Base-by-base conservation (phyloP, 2,113 vertebrate genomes). In the Anoura caudifer region DNA sequence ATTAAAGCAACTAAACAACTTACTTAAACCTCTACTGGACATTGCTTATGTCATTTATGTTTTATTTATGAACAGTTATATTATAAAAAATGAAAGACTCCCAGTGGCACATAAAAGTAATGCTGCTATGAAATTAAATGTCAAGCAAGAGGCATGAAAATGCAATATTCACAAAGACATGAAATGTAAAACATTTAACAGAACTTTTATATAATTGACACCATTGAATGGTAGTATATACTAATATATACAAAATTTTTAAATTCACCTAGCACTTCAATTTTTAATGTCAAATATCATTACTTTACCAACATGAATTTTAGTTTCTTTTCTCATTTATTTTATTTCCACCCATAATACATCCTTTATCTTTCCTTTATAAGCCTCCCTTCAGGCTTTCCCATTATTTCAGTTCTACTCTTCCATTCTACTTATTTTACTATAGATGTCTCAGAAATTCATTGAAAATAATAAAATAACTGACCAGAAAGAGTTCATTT, bases 11-110 rank as follows among this genome's bases (percentile, higher is more conserved):
- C 95, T 97, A 96, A 94, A 92, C 93, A 97, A 95, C 90, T 94
- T 95, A 97, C 80, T 61, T 67, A 96, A 97, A 98, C 94, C 91
- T 97, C 91, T 72, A 98, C 85, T 96, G 96, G 97, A 75, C 54
- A 91, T n/a, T 20, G 85, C 91, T 98, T 97, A 97, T 96, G 90
- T 97, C 95, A 96, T 97, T 93, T 96, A 94, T 97, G 97, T 98
- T 97, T 98, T 98, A 98, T 98, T 98, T 98, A 98, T 98, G 96
- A 98, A 95, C 19, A 61, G 22, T 47, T 76, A 95, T 90, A 96
- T 98, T 98, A 98, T 98, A 97, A 98, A 98, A 98, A 98, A 98
- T 98, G 98, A 98, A 98, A 98, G 52, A 97, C 94, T 92, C 98
- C 96, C 97, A 98, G 97, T 89, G 79, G 92, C 97, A 98, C 96